Percentiles rank a stretch among this genome's conserved stretches.
Evolutionary conservation across 2,888 invertebrate genomes (phyloP).

Genomic region (Panzeria rudis): DNA sequence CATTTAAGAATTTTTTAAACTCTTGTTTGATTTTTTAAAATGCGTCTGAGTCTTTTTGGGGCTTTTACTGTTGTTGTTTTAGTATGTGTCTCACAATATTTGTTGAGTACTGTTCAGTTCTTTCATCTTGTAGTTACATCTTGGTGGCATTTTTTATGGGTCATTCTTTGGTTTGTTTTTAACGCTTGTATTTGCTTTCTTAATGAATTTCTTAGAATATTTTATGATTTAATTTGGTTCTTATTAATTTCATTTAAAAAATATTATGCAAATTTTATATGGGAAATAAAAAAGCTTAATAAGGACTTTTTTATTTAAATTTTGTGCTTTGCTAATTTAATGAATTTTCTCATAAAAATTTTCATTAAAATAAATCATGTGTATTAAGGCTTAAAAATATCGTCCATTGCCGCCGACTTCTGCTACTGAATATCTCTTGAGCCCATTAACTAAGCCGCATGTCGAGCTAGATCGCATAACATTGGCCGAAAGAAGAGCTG

Average conservation of each 20-base stretch:
- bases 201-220: constrained; percentile 63
- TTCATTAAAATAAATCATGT: no score
- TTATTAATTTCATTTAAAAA: constrained; percentile 54
- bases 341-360: no score
- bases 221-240: constrained; percentile 62
- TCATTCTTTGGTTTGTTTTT: constrained; percentile 31
- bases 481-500: no score
- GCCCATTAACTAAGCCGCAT: no score
- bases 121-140: constrained; percentile 22
- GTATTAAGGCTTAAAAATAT: no score
- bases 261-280: constrained; percentile 17
- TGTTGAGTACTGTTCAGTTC: constrained; percentile 22
- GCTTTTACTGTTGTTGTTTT: constrained; percentile 1
- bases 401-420: no score
- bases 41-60: constrained; percentile 3
- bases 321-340: background rate
- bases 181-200: constrained; percentile 22
- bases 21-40: constrained; percentile 10
- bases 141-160: constrained; percentile 61
- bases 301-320: background rate
- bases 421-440: no score
- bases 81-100: constrained; percentile 38
- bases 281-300: constrained; percentile 4
- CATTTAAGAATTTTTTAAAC: constrained; percentile 52
- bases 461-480: no score